Evolutionary conservation across 35 echinoderm and acorn worm genomes (phyloP), one percentile per base, ranked within the genome.

Genomic region (Apostichopus californicus): DNA sequence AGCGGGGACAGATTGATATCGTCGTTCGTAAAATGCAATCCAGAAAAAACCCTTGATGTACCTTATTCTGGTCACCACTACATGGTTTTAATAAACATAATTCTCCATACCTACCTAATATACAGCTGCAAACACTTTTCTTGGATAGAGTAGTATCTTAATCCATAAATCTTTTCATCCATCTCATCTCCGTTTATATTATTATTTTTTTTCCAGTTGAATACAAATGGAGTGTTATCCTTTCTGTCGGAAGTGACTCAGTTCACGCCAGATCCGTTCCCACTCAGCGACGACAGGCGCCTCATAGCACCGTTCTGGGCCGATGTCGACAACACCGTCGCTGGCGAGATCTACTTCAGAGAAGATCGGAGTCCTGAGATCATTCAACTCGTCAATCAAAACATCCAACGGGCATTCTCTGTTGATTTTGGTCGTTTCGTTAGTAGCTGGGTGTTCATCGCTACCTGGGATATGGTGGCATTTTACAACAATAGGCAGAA

Each of bases 251-350:
- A 93, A 54, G 97, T 98, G 14, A 57, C 63, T 52, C 77, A 92
- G 65, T 98, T 93, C 88, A 96, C 95, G 3, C 94, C 97, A 24
- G 93, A 94, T 14, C 23, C 68, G 12, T 98, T 98, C 78, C 97
- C 97, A 6, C 66, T 98, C 6, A 93, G 71, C 34, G 93, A 96
- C 54, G 71, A 89, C 66, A 93, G 88, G 5, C 93, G 97, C 20
- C 64, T 96, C 11, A 92, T 98, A 15, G 92, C 97, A 6, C 97
- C 97, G 5, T 98, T 73, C 80, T 98, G 97, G 97, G 97, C 94
- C 57, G 97, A 98, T 56, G 97, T 96, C 1, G 97, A 98, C 63
- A 91, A 73, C 4, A 70, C 68, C 5, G 68, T 79, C 1, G 71
- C 57, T 20, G 90, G 90, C 5, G 71, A 75, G 8, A 89, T 98